A percentile compares a stretch with the other conserved stretches of the same genome.
Evolutionary conservation across 1,140 invertebrate species (phyloP).

Genomic region (Atopsyche davidsoni): DNA sequence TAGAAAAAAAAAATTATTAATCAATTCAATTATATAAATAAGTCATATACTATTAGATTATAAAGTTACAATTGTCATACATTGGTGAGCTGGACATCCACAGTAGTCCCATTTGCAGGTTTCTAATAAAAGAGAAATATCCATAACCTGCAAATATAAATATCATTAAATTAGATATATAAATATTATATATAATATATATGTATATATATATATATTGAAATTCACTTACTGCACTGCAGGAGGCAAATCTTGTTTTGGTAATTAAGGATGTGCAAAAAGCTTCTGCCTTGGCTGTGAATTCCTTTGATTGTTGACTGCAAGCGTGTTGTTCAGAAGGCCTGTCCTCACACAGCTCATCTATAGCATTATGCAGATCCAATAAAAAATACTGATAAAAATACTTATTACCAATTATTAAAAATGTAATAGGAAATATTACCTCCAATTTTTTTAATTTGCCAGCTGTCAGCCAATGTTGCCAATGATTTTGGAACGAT

Average conservation of each 20-base stretch:
- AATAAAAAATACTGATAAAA: background rate
- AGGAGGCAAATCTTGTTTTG: conserved; percentile 58
- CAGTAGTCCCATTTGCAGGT: conserved; percentile 76
- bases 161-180: background rate
- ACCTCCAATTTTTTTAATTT: conserved; percentile 59
- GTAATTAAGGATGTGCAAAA: conserved; percentile 59
- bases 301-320: conserved; percentile 33
- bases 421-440: conserved; percentile 27
- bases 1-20: conserved; percentile 27
- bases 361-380: conserved; percentile 6
- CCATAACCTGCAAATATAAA: conserved; percentile 45
- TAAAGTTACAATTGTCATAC: conserved; percentile 25
- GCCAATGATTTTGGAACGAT: conserved; percentile 41
- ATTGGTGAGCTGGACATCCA: conserved; percentile 47
- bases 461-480: conserved; percentile 61
- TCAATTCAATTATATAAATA: background rate
- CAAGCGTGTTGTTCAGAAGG: conserved; percentile 50
- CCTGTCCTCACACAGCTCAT: conserved; percentile 54
- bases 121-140: conserved; percentile 50
- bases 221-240: conserved; percentile 48
- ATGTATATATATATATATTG: no score
- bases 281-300: conserved; percentile 46
- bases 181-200: no score
- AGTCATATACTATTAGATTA: background rate
- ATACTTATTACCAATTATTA: no score